Evolutionary conservation across 2,797 vertebrate species (phyloP), one percentile per base, ranked within the genome.

Genomic region (Crocidura indochinensis): DNA sequence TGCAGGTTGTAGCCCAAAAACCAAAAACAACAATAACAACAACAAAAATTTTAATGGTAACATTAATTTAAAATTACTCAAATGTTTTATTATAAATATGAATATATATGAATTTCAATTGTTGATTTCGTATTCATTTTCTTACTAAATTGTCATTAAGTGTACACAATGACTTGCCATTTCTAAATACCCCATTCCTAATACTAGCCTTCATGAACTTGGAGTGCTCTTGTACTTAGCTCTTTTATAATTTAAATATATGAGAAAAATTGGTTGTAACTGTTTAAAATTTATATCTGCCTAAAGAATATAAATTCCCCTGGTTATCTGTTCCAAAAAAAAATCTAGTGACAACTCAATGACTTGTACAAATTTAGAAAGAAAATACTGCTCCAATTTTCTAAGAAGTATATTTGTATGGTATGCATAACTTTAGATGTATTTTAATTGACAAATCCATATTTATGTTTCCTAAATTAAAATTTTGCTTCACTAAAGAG

Each of bases 391-490:
- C 17, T 87, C 2, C n/a, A 84, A 73, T 82, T 82, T 90, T 94
- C 86, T 74, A 46, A 90, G 46, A 46, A 72, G 76, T 69, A 31
- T 88, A 82, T 62, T 87, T 84, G 7, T 62, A 15, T 88, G 75
- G 38, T 84, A 91, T 90, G 86, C 8, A 7, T 10, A 87, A 53
- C 51, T 14, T 76, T 82, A 91, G 46, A 27, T 84, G 79, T 65
- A 77, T 31, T 71, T 90, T 75, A 92, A 89, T 86, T 88, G 84
- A 92, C 51, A 87, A 85, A 77, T 46, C 15, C 29, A 29, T 53
- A 86, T 84, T 91, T 95, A 82, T 91, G 31, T 29, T 56, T 53
- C 81, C 78, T 89, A 86, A 68, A 91, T 74, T 44, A 91, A 67
- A 29, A 83, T 5, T 60, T 44, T 1, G 0, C 29, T 79, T 10